These are phyloP conservation scores for Jaculus jaculus DNA, from an alignment of 2,113 vertebrate species.

Conservation along the genomic window DNA sequence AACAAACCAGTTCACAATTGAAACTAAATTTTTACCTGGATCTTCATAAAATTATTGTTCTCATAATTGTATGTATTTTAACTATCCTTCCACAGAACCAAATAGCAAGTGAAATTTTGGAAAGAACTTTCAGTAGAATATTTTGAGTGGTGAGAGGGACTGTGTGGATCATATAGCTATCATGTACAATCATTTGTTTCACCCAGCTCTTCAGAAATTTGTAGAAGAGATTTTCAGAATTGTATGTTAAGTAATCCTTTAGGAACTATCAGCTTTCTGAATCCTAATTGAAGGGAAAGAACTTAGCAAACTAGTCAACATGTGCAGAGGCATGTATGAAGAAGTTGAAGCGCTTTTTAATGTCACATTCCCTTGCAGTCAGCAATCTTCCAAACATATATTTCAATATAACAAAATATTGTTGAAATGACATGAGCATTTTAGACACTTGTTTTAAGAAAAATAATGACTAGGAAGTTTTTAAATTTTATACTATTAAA, in stretches of 20 bases:
- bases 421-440: neutral
- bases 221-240: neutral
- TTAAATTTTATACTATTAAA: constrained; percentile 42
- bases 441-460: constrained; percentile 22
- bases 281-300: neutral
- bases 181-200: neutral
- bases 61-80: neutral
- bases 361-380: neutral
- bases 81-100: neutral
- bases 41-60: neutral
- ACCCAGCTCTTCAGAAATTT: neutral
- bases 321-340: neutral
- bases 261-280: neutral
- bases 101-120: neutral
- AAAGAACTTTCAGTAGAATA: fast-evolving
- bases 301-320: neutral
- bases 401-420: neutral
- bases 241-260: neutral
- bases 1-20: neutral
- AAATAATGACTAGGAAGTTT: neutral
- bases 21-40: neutral
- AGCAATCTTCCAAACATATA: neutral
- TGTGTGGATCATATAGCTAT: neutral
- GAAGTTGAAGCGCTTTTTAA: constrained; percentile 5
- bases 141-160: neutral